Base-by-base conservation (phyloP, 2,113 vertebrate genomes). In the Eulemur rufifrons region DNA sequence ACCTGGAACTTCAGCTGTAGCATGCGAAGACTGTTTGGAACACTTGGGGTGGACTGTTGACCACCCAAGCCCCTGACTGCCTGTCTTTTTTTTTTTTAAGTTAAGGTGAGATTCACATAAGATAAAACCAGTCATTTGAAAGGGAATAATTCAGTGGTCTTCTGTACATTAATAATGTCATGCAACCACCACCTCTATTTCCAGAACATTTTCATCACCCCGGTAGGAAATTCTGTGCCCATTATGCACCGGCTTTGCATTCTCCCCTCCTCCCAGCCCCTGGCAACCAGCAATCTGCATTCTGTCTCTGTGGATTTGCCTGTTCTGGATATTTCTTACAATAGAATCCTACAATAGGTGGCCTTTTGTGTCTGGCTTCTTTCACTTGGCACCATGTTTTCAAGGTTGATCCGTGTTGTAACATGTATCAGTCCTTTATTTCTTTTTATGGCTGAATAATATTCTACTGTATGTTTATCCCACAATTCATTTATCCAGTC, bases 101-200 rank as follows among this genome's bases (percentile, higher is more conserved):
- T 29, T 54, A 45, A 92, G 63, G 23, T 61, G 42, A 81, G 39
- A 61, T 8, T 91, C 63, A 71, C 5, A 20, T 82, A 78, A 71
- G 34, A 77, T 59, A 71, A 94, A 95, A 82, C n/a, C 66, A 90
- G 71, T 47, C 54, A 74, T 86, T 89, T 89, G 34, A 78, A 86
- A 78, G 66, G 69, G 50, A 82, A 86, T 17, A 73, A 78, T 59
- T 77, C 37, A 20, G 34, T n/a, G 52, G 52, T 59, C 12, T 83
- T 78, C 13, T n/a, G 23, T 56, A 64, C 32, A n/a, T 71, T 90
- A 78, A 93, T 32, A 76, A 14, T 76, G 52, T 71, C 45, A 1
- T 52, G 45, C 64, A 84, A 56, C 37, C 18, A 56, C n/a, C 13
- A 25, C 82, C 61, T 61, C 4, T 91, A 47, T 71, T 89, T 92